These are phyloP conservation scores for Oikopleura dioica DNA, from an alignment of 23 tunicate species.

Conservation along the genomic window DNA sequence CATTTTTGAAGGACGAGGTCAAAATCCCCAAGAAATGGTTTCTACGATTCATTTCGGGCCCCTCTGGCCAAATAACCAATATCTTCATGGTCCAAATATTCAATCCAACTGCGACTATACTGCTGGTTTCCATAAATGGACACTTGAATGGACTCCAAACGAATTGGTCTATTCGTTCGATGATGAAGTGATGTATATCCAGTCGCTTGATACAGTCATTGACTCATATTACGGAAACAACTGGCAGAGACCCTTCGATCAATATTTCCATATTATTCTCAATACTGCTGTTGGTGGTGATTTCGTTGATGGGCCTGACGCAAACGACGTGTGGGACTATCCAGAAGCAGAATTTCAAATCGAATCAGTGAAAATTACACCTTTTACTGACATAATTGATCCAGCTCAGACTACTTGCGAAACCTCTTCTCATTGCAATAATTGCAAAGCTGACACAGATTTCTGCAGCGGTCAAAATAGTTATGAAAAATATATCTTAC, in stretches of 20 bases:
- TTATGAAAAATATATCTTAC: too few relatives aligned
- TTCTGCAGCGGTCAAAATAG: too few relatives aligned
- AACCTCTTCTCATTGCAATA: background rate
- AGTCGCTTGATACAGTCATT: background rate
- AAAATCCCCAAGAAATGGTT: slow-evolving; percentile 27
- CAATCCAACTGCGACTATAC: slow-evolving; percentile 24
- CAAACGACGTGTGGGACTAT: slow-evolving; percentile 42
- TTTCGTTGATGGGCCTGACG: slow-evolving; percentile 45
- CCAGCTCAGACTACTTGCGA: background rate
- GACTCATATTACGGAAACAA: background rate
- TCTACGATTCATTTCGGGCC: slow-evolving; percentile 85
- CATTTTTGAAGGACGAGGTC: slow-evolving; percentile 83
- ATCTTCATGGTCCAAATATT: slow-evolving; percentile 45
- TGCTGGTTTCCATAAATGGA: slow-evolving; percentile 59
- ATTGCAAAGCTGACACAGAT: background rate
- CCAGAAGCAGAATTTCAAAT: slow-evolving; percentile 83
- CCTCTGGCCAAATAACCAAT: slow-evolving; percentile 64
- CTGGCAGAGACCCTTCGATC: background rate
- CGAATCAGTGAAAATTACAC: slow-evolving; percentile 46
- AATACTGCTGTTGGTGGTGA: slow-evolving; percentile 83
- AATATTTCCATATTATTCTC: slow-evolving; percentile 40
- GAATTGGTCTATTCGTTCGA: slow-evolving; percentile 19
- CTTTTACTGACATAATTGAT: background rate
- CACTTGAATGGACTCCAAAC: slow-evolving; percentile 93
- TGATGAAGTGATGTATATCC: background rate